Conservation (phyloP, 2,113 vertebrate species). For the human (Homo sapiens) region GRCh38 chr14:73163501-73164000, state of each 20-base stretch:
- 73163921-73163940: constrained; percentile 24
- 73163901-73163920: constrained; percentile 26
- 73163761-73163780: constrained; percentile 11
- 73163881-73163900: constrained; percentile 11
- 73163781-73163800: neutral
- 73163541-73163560: neutral
- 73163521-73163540: neutral
- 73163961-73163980: neutral
- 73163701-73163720: neutral
- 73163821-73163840: neutral
- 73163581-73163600: neutral
- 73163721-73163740: neutral
- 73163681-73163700: neutral
- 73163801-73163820: neutral
- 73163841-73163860: neutral
- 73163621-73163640: neutral
- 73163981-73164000: neutral
- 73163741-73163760: neutral
- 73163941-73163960: neutral
- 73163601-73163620: constrained; percentile 37
- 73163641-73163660: neutral
- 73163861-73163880: too few relatives aligned
- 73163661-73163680: neutral
- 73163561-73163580: constrained; percentile 11
- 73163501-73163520: constrained; percentile 5